Evolutionary conservation across 2,113 vertebrate species (phyloP), one percentile per base, ranked within the genome.

Genomic region (Nematolebias whitei): DNA sequence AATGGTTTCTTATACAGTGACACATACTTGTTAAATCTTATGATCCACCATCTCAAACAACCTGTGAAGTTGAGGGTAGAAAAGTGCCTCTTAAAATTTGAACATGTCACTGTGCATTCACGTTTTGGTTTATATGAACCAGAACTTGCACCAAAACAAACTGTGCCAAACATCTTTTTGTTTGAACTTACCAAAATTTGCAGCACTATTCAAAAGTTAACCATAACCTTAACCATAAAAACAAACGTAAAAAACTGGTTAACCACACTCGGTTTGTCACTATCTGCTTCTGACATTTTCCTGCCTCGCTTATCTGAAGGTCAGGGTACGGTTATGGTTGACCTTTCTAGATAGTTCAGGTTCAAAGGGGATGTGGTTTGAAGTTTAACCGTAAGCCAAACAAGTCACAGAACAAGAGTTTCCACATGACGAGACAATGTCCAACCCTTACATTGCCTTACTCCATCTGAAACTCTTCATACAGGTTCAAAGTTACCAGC

Each of bases 381-480:
- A 48, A 41, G 63, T 70, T 63, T 18, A 56, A 5, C n/a, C 0
- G 5, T 71, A 12, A 20, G 44, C 47, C 9, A 68, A 72, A 55
- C 16, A 19, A 49, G 40, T 40, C 71, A 14, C 11, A 39, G 32
- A 4, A 15, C 13, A 22, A 2, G 12, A 40, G 47, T 16, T n/a
- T 10, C 51, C 16, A 9, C 24, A 23, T n/a, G 15, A 10, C 16
- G 9, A 40, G 1, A 2, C 13, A 40, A 6, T n/a, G n/a, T n/a
- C n/a, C n/a, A n/a, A n/a, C n/a, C n/a, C n/a, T n/a, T n/a, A n/a
- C n/a, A n/a, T n/a, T n/a, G n/a, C n/a, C n/a, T 43, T 43, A 26
- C 20, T 44, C 29, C 19, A 63, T 26, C 4, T 22, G 18, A 18
- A 23, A 32, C n/a, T 20, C 15, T 50, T 11, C 12, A 2, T 22